These are phyloP conservation scores for Botia almorhae DNA, from an alignment of 2,797 vertebrate genomes.

Conservation along the genomic window DNA sequence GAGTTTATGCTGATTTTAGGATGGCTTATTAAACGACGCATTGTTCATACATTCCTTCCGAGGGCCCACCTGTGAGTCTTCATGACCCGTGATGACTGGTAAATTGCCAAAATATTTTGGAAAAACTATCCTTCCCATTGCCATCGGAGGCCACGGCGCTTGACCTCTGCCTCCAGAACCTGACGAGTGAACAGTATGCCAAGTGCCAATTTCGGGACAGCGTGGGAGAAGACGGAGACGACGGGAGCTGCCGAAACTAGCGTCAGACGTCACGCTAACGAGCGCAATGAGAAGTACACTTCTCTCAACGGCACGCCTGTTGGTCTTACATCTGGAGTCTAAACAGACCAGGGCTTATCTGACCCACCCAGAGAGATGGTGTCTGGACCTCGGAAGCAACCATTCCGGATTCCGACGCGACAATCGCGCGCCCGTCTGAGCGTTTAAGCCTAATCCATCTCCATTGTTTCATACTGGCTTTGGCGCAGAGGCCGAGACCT, in stretches of 20 bases:
- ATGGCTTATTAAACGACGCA: slow-evolving; percentile 6
- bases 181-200: slow-evolving; percentile 59
- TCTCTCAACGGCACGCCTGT: slow-evolving; percentile 58
- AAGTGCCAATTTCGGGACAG: slow-evolving; percentile 48
- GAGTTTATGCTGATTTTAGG: slow-evolving; percentile 8
- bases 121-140: slow-evolving; percentile 54
- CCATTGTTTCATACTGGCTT: slow-evolving; percentile 59
- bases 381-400: slow-evolving; percentile 52
- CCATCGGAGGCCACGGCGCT: slow-evolving; percentile 51
- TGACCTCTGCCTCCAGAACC: slow-evolving; percentile 50
- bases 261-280: slow-evolving; percentile 51
- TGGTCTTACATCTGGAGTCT: slow-evolving; percentile 59
- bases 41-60: slow-evolving; percentile 34
- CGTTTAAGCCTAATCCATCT: slow-evolving; percentile 62
- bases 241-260: slow-evolving; percentile 30
- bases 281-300: slow-evolving; percentile 53
- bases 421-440: slow-evolving; percentile 57
- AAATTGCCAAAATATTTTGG: slow-evolving; percentile 59
- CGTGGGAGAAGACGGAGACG: slow-evolving; percentile 34
- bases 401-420: slow-evolving; percentile 53
- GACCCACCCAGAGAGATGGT: slow-evolving; percentile 57
- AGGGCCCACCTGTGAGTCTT: slow-evolving; percentile 57
- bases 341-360: slow-evolving; percentile 61
- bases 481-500: slow-evolving; percentile 52
- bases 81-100: slow-evolving; percentile 42